These are phyloP conservation scores for Aradophagus sp. DNA, from an alignment of 1,140 invertebrate species.

Conservation along the genomic window DNA sequence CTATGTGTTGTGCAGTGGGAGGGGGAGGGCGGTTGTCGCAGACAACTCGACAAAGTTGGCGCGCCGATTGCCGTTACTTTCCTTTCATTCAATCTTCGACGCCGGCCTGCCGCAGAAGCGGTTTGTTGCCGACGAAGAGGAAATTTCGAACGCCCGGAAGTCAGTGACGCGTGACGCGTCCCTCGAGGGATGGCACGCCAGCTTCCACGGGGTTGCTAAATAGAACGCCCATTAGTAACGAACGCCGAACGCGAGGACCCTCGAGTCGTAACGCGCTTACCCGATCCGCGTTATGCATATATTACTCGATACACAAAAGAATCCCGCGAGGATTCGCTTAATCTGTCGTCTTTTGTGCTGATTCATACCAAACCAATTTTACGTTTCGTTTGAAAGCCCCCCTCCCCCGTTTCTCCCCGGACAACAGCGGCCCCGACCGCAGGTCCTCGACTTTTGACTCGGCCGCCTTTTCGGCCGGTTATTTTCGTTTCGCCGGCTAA, in stretches of 20 bases:
- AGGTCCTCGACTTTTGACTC: too few species aligned
- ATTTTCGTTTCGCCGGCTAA: too few species aligned
- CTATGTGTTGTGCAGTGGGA: too few species aligned
- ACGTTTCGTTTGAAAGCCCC: slow-evolving; percentile 47
- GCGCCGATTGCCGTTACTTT: slow-evolving; percentile 18
- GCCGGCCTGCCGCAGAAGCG: slow-evolving; percentile 28
- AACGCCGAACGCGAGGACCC: slow-evolving; percentile 64
- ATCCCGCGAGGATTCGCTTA: slow-evolving; percentile 48
- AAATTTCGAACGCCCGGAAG: slow-evolving; percentile 44
- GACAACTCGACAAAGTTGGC: slow-evolving; percentile 49
- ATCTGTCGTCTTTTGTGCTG: slow-evolving; percentile 47
- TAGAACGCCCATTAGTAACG: slow-evolving; percentile 71
- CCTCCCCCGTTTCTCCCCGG: too few species aligned
- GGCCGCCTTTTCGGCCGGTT: too few species aligned
- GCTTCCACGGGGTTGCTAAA: slow-evolving; percentile 65
- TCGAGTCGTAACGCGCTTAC: slow-evolving; percentile 48
- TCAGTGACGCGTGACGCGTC: slow-evolving; percentile 67
- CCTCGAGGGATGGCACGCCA: slow-evolving; percentile 61
- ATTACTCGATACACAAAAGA: slow-evolving; percentile 51
- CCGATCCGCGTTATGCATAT: slow-evolving; percentile 49
- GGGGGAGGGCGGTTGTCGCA: too few species aligned
- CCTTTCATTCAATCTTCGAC: slow-evolving; percentile 45
- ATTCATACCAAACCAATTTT: slow-evolving; percentile 53
- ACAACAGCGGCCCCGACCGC: too few species aligned
- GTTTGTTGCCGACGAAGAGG: slow-evolving; percentile 54